These are phyloP conservation scores for Brevimyrus niger DNA, from an alignment of 2,113 vertebrate genomes.

Conservation along the genomic window DNA sequence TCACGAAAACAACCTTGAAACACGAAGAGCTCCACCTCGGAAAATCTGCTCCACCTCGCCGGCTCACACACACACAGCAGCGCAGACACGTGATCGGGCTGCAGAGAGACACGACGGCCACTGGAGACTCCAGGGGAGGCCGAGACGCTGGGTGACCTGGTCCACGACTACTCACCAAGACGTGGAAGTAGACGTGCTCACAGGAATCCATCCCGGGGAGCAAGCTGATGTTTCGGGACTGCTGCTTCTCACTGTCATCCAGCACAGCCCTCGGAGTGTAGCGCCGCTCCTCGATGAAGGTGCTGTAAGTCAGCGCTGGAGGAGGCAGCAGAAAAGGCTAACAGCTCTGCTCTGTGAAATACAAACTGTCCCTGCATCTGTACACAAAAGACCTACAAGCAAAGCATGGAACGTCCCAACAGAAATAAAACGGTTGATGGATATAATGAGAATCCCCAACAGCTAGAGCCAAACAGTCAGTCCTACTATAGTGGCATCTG, in stretches of 20 bases:
- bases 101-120: background rate
- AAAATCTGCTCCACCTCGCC: background rate
- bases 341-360: background rate
- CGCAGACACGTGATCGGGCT: background rate
- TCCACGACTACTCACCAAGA: conserved; percentile 69
- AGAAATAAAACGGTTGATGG: background rate
- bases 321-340: background rate
- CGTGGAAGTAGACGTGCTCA: conserved; percentile 77
- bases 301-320: conserved; percentile 73
- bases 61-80: background rate
- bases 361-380: background rate
- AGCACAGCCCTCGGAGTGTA: conserved; percentile 80
- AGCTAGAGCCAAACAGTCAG: background rate
- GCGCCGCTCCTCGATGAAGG: conserved; percentile 79
- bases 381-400: background rate
- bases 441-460: background rate
- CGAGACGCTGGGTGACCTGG: background rate
- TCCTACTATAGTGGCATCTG: background rate
- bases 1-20: background rate
- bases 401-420: background rate
- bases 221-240: conserved; percentile 58
- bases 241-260: conserved; percentile 63
- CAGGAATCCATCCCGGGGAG: conserved; percentile 61
- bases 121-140: background rate
- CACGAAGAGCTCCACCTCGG: background rate